Percentiles rank a stretch among this genome's conserved stretches.
Evolutionary conservation across 2,888 invertebrate genomes (phyloP).

Genomic region (Cerastis rubricosa): DNA sequence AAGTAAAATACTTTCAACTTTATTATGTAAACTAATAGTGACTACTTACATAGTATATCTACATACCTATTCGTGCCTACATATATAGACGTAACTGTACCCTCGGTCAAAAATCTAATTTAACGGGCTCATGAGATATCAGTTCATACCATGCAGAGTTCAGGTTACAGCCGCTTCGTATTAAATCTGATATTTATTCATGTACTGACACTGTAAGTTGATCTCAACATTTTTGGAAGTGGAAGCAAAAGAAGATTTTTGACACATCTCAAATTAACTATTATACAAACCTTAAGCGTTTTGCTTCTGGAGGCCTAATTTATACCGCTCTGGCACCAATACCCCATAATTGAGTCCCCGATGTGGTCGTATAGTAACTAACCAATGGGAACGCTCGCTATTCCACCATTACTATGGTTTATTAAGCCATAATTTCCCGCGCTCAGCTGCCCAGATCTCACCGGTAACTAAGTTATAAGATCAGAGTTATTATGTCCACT

Average conservation of each 20-base stretch:
- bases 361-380: not conserved
- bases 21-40: not conserved
- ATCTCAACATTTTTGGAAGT: not conserved
- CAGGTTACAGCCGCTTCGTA: constrained; percentile 12
- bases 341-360: not conserved
- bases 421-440: constrained; percentile 38
- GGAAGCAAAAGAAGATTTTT: not conserved
- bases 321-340: not conserved
- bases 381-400: constrained; percentile 12
- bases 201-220: constrained; percentile 1
- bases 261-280: not conserved
- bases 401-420: constrained; percentile 25
- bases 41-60: not conserved
- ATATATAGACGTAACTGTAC: not conserved
- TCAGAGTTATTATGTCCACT: not conserved
- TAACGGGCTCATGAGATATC: not conserved
- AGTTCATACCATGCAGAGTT: constrained; percentile 1
- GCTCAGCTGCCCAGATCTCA: constrained; percentile 22
- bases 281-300: not conserved
- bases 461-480: constrained; percentile 15
- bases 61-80: not conserved
- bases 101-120: constrained; percentile 16
- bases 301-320: not conserved
- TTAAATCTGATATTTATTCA: constrained; percentile 27
- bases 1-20: not conserved